Percentiles rank a stretch among this genome's conserved stretches.
These are phyloP conservation scores for Micromys minutus DNA, from an alignment of 2,113 vertebrate genomes.

Conservation along the genomic window DNA sequence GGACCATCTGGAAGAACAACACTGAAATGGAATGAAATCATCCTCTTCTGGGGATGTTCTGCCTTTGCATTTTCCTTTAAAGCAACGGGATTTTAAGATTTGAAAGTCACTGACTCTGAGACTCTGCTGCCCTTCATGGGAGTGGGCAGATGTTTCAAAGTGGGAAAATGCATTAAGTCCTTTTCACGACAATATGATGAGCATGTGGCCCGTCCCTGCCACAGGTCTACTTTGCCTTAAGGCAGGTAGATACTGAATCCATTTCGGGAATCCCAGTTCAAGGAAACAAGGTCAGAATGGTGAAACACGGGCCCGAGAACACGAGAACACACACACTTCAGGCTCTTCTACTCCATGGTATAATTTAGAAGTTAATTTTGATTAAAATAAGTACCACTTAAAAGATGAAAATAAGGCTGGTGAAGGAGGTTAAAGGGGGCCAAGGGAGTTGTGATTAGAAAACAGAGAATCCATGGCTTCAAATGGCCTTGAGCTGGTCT, in stretches of 20 bases:
- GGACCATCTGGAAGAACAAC: background rate
- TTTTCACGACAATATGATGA: rapidly evolving
- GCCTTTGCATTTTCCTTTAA: background rate
- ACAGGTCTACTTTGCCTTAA: background rate
- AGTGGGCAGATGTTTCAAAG: background rate
- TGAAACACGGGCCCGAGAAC: rapidly evolving
- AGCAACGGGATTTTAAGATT: background rate
- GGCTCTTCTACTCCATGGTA: background rate
- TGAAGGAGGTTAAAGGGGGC: no score
- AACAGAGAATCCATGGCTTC: background rate
- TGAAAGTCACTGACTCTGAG: background rate
- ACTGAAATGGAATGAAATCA: background rate
- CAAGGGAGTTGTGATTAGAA: background rate
- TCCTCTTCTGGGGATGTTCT: background rate
- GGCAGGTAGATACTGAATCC: background rate
- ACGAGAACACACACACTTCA: background rate
- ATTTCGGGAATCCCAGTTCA: background rate
- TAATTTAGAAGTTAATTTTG: background rate
- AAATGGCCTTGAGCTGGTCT: background rate
- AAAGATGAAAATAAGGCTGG: background rate
- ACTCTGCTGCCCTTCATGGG: background rate
- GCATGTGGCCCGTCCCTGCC: background rate
- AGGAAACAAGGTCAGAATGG: background rate
- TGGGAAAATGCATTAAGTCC: rapidly evolving
- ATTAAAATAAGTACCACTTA: background rate